Evolutionary conservation across 2,113 vertebrate species (phyloP).

Genomic region (Misgurnus mizolepis): DNA sequence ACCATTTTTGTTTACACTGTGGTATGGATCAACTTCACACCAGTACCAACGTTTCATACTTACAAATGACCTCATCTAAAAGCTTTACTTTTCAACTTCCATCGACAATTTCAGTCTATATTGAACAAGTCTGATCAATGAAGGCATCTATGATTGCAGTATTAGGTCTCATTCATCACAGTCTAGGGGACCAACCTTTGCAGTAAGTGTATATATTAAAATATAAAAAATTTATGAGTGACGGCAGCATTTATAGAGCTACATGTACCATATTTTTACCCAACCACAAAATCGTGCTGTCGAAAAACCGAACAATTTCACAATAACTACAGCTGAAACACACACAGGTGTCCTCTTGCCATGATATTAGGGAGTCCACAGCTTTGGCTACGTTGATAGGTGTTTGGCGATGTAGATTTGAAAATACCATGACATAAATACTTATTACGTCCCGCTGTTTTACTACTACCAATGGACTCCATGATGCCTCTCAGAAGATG

Average conservation of each 20-base stretch:
- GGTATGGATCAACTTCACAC: slow-evolving; percentile 4
- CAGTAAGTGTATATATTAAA: neutral
- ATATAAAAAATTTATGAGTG: neutral
- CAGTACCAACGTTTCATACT: neutral
- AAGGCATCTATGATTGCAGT: slow-evolving; percentile 19
- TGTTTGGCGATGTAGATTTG: neutral
- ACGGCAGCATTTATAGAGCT: slow-evolving; percentile 25
- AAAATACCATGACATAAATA: slow-evolving; percentile 32
- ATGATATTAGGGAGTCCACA: slow-evolving; percentile 38
- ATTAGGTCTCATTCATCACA: slow-evolving; percentile 13
- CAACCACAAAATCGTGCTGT: slow-evolving; percentile 15
- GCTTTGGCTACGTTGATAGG: slow-evolving; percentile 44
- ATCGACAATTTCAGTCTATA: neutral
- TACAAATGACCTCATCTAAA: neutral
- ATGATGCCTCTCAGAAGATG: slow-evolving; percentile 2
- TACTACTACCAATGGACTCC: neutral
- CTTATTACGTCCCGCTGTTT: neutral
- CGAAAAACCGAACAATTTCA: slow-evolving; percentile 2
- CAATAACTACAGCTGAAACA: slow-evolving; percentile 36
- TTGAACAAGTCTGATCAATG: neutral
- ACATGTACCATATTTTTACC: slow-evolving; percentile 1
- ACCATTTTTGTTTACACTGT: neutral
- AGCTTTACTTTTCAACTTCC: neutral
- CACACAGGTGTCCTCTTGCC: slow-evolving; percentile 30
- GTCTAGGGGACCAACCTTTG: slow-evolving; percentile 5